These are phyloP conservation scores for Bicyclus anynana DNA, from an alignment of 1,140 invertebrate genomes.

Conservation along the genomic window DNA sequence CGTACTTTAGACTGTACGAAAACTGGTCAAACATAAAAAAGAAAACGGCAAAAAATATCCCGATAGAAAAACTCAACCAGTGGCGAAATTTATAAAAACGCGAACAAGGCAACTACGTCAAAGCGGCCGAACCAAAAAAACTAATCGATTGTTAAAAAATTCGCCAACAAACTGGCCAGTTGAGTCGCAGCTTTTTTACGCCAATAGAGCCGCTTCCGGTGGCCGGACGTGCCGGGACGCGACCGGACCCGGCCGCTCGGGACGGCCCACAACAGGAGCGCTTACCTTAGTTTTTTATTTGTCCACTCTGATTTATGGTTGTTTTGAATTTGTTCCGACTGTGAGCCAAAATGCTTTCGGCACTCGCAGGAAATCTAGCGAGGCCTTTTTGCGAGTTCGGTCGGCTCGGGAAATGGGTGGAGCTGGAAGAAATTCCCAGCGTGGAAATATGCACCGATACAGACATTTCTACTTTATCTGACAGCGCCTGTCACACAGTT, in stretches of 20 bases:
- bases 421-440: conserved; percentile 39
- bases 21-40: conserved; percentile 17
- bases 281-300: conserved; percentile 76
- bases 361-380: conserved; percentile 50
- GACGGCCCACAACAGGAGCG: conserved; percentile 62
- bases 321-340: conserved; percentile 68
- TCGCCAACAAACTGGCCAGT: conserved; percentile 58
- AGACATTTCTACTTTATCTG: conserved; percentile 27
- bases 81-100: conserved; percentile 31
- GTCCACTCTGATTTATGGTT: conserved; percentile 67
- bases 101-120: conserved; percentile 28
- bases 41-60: conserved; percentile 14
- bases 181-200: conserved; percentile 65
- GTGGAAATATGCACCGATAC: conserved; percentile 25
- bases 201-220: conserved; percentile 62
- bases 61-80: conserved; percentile 25
- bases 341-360: conserved; percentile 64
- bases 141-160: conserved; percentile 43
- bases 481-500: conserved; percentile 1
- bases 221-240: conserved; percentile 60
- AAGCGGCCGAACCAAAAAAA: conserved; percentile 32
- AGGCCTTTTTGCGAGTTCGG: conserved; percentile 40
- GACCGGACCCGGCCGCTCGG: conserved; percentile 37
- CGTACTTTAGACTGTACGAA: conserved; percentile 11
- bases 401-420: conserved; percentile 32